Percentiles rank a stretch among this genome's conserved stretches.
These are phyloP conservation scores for Acanthornis magna DNA, from an alignment of 2,797 vertebrate genomes.

Conservation along the genomic window DNA sequence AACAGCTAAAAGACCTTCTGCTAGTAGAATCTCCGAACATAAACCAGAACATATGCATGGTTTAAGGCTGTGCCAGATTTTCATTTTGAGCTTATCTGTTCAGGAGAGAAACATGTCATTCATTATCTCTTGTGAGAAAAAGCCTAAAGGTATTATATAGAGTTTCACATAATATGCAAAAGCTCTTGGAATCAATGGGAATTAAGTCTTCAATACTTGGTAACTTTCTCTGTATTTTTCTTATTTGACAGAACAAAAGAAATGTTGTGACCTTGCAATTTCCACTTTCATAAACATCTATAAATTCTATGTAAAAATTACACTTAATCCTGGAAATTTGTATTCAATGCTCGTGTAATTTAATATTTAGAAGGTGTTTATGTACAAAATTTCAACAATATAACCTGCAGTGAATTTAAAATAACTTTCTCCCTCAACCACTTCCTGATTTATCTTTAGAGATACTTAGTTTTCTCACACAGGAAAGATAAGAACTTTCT, in stretches of 20 bases:
- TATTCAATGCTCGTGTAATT: background rate
- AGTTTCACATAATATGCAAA: background rate
- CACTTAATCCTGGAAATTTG: background rate
- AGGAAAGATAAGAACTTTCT: background rate
- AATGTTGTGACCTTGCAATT: background rate
- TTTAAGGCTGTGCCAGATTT: background rate
- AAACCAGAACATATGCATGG: background rate
- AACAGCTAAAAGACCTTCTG: background rate
- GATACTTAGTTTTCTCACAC: background rate
- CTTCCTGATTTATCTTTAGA: background rate
- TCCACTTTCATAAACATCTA: background rate
- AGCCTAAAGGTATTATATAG: background rate
- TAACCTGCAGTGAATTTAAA: background rate
- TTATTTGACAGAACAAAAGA: background rate
- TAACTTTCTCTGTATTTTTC: background rate
- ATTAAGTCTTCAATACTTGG: background rate
- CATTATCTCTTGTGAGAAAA: background rate
- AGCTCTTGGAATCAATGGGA: background rate
- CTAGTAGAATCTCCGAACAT: background rate
- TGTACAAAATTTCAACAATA: background rate
- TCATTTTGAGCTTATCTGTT: background rate
- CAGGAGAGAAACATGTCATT: background rate
- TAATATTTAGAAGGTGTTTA: background rate
- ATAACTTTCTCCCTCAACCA: background rate
- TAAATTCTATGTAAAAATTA: background rate